Evolutionary conservation across 2,888 invertebrate species (phyloP).

Genomic region (Apeira syringaria): DNA sequence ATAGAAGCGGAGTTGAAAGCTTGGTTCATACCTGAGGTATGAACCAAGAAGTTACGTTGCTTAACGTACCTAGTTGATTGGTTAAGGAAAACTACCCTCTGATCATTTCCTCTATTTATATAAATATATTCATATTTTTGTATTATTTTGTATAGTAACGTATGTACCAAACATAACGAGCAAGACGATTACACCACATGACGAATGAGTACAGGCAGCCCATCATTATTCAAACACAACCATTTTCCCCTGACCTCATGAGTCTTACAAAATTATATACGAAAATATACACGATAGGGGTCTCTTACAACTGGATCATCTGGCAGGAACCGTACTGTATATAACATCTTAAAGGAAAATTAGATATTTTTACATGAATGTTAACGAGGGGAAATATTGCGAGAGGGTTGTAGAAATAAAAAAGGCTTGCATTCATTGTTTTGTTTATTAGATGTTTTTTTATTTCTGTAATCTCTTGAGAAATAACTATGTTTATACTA

Average conservation of each 20-base stretch:
- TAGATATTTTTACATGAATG: constrained; percentile 50
- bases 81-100: no score
- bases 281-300: constrained; percentile 25
- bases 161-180: constrained; percentile 50
- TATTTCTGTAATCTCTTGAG: no score
- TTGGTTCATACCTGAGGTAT: no score
- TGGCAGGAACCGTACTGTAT: constrained; percentile 61
- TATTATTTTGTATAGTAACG: background rate
- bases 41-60: no score
- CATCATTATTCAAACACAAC: constrained; percentile 68
- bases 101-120: no score
- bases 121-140: no score
- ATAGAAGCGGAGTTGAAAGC: no score
- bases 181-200: constrained; percentile 64
- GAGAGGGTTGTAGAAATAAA: constrained; percentile 4
- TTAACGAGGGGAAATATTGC: constrained; percentile 39
- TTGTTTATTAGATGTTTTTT: no score
- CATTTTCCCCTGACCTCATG: constrained; percentile 41
- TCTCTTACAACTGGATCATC: constrained; percentile 45
- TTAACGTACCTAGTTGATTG: no score
- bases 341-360: constrained; percentile 62
- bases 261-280: constrained; percentile 9
- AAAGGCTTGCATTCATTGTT: constrained; percentile 2
- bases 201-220: constrained; percentile 54
- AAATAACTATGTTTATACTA: no score